phyloP scores from a whole-genome alignment of 2,888 invertebrate genomes.

The Idaea biselata region DNA sequence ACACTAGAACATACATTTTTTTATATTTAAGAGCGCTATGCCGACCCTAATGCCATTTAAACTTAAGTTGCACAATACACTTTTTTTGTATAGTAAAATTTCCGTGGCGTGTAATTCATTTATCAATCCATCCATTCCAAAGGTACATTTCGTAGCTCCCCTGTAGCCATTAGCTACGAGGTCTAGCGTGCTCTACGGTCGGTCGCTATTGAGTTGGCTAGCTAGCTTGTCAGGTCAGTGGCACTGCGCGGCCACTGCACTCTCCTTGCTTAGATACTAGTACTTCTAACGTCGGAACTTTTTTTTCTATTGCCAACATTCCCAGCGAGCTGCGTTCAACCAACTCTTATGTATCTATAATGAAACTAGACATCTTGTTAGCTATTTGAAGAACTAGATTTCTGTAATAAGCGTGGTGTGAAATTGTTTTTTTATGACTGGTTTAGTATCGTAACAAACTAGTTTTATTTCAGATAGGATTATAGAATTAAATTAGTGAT shows the following conservation, averaged over 20 bases:
- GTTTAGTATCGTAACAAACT: too few species aligned
- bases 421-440: not conserved
- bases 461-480: too few species aligned
- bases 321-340: slow-evolving; percentile 56
- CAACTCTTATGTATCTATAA: slow-evolving; percentile 36
- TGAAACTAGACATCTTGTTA: slow-evolving; percentile 28
- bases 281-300: slow-evolving; percentile 71
- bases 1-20: too few species aligned
- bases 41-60: too few species aligned
- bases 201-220: slow-evolving; percentile 16
- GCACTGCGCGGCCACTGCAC: slow-evolving; percentile 75
- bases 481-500: too few species aligned
- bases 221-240: slow-evolving; percentile 67
- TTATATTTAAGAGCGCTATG: too few species aligned
- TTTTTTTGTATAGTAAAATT: not conserved
- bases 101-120: slow-evolving; percentile 13
- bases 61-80: too few species aligned
- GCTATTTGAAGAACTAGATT: slow-evolving; percentile 16
- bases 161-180: slow-evolving; percentile 60
- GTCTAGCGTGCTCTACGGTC: slow-evolving; percentile 38
- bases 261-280: slow-evolving; percentile 69
- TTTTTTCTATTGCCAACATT: slow-evolving; percentile 74
- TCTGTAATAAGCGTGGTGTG: slow-evolving; percentile 19
- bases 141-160: slow-evolving; percentile 51
- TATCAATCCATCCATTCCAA: slow-evolving; percentile 20